Evolutionary conservation across 2,888 invertebrate species (phyloP).

Genomic region (Andrena marginata): DNA sequence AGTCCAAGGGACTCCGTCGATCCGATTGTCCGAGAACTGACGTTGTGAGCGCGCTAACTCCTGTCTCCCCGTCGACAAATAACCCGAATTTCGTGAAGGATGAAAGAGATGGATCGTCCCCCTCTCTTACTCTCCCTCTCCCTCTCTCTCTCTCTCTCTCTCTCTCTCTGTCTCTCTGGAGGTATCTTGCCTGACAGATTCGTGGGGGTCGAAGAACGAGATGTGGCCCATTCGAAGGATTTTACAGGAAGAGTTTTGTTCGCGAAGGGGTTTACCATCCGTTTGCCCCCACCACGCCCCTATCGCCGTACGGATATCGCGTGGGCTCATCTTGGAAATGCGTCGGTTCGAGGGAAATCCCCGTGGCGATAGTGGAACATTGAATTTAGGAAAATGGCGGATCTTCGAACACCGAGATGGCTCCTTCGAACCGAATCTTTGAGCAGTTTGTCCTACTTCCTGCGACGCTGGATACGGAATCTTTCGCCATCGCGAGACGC

Average conservation of each 20-base stretch:
- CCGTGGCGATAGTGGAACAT: slow-evolving; percentile 16
- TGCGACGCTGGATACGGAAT: background rate
- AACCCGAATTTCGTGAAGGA: slow-evolving; percentile 33
- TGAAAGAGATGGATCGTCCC: slow-evolving; percentile 46
- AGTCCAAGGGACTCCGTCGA: slow-evolving; percentile 36
- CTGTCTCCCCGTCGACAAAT: slow-evolving; percentile 38
- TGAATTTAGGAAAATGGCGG: slow-evolving; percentile 12
- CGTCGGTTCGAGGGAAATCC: slow-evolving; percentile 10
- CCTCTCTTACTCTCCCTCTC: no score
- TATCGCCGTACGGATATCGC: slow-evolving; percentile 10
- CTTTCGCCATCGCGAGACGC: background rate
- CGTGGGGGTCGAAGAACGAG: background rate
- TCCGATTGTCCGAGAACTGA: slow-evolving; percentile 36
- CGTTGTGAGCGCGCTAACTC: slow-evolving; percentile 7
- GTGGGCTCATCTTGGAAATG: slow-evolving; percentile 13
- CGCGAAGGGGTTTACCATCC: background rate
- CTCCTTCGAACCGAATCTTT: slow-evolving; percentile 23
- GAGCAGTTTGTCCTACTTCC: slow-evolving; percentile 24
- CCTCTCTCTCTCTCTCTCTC: no score
- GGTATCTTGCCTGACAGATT: slow-evolving; percentile 30
- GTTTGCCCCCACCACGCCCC: background rate
- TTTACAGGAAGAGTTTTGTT: background rate
- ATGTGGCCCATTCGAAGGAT: background rate
- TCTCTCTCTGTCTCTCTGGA: background rate
- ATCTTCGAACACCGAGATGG: background rate